Evolutionary conservation across 2,797 vertebrate species (phyloP).

Genomic region (Heterohyrax brucei): DNA sequence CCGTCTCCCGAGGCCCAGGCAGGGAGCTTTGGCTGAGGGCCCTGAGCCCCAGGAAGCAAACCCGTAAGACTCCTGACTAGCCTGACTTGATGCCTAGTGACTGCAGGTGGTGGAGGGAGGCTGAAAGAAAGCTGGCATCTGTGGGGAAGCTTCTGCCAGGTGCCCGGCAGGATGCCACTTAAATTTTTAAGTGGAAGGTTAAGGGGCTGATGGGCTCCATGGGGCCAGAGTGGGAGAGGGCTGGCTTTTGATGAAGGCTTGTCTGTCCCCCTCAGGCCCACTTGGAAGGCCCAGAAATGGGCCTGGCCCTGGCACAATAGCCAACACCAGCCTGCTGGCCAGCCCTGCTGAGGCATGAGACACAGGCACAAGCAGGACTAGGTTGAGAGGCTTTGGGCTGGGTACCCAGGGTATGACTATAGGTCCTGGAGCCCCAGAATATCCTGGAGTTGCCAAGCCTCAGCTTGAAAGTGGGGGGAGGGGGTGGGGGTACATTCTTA

Average conservation of each 20-base stretch:
- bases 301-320: background rate
- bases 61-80: background rate
- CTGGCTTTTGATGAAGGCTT: background rate
- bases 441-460: background rate
- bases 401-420: fast-evolving
- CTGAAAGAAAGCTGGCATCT: background rate
- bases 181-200: background rate
- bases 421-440: background rate
- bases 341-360: background rate
- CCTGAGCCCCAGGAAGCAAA: background rate
- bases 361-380: background rate
- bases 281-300: background rate
- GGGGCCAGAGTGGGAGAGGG: background rate
- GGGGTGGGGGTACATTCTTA: background rate
- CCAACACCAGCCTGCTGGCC: background rate
- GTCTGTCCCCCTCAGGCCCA: background rate
- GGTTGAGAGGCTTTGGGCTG: background rate
- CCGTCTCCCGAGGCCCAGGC: background rate
- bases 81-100: background rate
- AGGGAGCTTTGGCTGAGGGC: background rate
- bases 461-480: background rate
- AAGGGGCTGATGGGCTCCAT: background rate
- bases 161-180: background rate
- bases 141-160: background rate
- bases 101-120: fast-evolving